Conservation (phyloP, 2,113 vertebrate genomes). For the Rafetus swinhoei region DNA sequence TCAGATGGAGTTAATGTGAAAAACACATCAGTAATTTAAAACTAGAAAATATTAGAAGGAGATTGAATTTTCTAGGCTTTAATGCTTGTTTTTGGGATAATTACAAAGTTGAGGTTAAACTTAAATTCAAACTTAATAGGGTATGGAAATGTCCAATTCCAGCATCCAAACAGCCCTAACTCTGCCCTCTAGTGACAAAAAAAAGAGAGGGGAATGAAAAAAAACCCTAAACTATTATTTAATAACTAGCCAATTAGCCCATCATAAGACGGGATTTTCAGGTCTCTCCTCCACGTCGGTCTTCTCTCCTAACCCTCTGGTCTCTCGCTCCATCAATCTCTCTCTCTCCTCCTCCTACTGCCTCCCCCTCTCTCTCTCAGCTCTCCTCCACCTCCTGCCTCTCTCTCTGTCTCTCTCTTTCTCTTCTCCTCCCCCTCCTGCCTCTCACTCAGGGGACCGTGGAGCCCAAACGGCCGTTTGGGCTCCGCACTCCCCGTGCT, state of each 20-base stretch:
- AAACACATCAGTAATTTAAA: neutral
- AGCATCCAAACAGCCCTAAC: accelerated
- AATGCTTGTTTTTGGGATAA: neutral
- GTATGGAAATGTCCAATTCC: neutral
- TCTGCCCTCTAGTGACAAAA: neutral
- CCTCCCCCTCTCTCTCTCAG: no score
- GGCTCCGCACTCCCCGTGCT: no score
- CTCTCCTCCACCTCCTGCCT: no score
- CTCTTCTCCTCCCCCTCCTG: no score
- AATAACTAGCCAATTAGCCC: neutral
- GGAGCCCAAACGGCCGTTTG: no score
- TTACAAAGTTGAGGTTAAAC: neutral
- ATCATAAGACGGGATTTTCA: no score
- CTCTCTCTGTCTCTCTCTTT: no score
- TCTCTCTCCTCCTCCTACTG: no score
- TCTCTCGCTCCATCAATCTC: no score
- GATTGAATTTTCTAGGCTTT: neutral
- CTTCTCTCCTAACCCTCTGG: no score
- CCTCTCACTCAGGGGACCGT: no score
- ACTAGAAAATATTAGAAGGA: neutral
- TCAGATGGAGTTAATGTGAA: neutral
- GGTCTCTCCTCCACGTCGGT: no score
- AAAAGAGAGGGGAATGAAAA: neutral
- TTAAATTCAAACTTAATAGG: neutral
- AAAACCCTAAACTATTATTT: neutral